Evolutionary conservation across 2,888 invertebrate species (phyloP).

Genomic region (Timema podura): DNA sequence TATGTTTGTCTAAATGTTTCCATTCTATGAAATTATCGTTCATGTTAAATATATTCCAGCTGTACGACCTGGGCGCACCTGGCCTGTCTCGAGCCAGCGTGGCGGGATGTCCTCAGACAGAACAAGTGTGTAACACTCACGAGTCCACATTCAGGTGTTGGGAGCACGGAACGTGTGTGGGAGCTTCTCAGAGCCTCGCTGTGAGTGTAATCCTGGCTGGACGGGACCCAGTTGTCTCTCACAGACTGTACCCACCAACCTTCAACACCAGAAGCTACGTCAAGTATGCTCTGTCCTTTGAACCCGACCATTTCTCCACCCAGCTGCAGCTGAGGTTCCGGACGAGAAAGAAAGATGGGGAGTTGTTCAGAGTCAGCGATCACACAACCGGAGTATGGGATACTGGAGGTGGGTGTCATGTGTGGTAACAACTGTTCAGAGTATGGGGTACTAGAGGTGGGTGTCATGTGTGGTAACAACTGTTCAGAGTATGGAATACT

Average conservation of each 20-base stretch:
- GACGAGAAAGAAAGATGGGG: conserved; percentile 49
- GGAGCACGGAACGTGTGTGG: conserved; percentile 38
- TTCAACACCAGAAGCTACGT: conserved; percentile 50
- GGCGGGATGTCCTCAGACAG: conserved; percentile 49
- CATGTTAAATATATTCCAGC: conserved; percentile 38
- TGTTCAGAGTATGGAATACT: too few species aligned
- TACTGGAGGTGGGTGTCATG: too few species aligned
- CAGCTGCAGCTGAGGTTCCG: conserved; percentile 53
- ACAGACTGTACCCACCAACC: conserved; percentile 45
- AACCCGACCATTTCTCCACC: conserved; percentile 45
- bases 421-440: too few species aligned
- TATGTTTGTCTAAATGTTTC: too few species aligned
- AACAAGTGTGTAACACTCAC: conserved; percentile 47
- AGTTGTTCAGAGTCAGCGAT: conserved; percentile 49
- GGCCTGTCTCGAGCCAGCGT: conserved; percentile 42
- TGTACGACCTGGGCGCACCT: conserved; percentile 53
- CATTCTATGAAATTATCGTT: too few species aligned
- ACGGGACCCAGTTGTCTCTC: conserved; percentile 43
- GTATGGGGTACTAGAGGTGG: too few species aligned
- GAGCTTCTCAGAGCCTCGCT: conserved; percentile 44
- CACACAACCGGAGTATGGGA: conserved; percentile 31
- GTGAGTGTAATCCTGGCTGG: conserved; percentile 55
- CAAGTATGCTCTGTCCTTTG: conserved; percentile 49
- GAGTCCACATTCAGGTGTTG: conserved; percentile 44
- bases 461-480: too few species aligned